Evolutionary conservation across 2,888 invertebrate species (phyloP).

Genomic region (Cryptocheilus praepositus): DNA sequence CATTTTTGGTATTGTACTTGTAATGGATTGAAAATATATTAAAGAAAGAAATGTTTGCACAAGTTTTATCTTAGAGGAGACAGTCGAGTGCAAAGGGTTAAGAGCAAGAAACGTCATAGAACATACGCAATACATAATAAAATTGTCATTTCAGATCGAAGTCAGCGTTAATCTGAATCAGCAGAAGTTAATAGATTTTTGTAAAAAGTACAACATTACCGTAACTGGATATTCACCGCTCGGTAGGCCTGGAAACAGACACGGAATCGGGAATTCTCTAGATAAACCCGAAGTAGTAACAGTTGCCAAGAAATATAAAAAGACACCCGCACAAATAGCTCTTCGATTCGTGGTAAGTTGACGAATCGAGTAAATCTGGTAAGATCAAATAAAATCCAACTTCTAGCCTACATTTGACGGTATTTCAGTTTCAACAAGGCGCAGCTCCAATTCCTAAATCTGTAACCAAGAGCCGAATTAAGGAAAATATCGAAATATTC

Average conservation of each 20-base stretch:
- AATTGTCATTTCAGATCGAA: slow-evolving; percentile 84
- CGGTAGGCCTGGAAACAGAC: slow-evolving; percentile 85
- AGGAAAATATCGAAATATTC: slow-evolving; percentile 80
- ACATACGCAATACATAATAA: too few species aligned
- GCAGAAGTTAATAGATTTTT: slow-evolving; percentile 81
- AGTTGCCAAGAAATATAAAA: slow-evolving; percentile 81
- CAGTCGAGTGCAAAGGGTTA: too few species aligned
- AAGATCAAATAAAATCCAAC: not conserved
- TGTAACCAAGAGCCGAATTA: slow-evolving; percentile 78
- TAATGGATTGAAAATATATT: too few species aligned
- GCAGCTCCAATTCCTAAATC: slow-evolving; percentile 81
- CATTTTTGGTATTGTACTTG: too few species aligned
- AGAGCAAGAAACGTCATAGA: too few species aligned
- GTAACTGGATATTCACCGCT: slow-evolving; percentile 90
- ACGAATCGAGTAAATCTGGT: not conserved
- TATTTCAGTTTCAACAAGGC: slow-evolving; percentile 67
- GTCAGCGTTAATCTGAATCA: slow-evolving; percentile 87
- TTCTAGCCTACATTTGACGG: not conserved
- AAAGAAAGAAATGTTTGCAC: too few species aligned
- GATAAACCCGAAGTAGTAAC: slow-evolving; percentile 79
- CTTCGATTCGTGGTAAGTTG: slow-evolving; percentile 79
- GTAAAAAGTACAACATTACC: slow-evolving; percentile 80
- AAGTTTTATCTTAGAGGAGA: too few species aligned
- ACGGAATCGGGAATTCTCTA: slow-evolving; percentile 81
- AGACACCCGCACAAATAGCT: slow-evolving; percentile 82